phyloP scores from a whole-genome alignment of 2,113 vertebrate genomes.

The Nanorana parkeri region DNA sequence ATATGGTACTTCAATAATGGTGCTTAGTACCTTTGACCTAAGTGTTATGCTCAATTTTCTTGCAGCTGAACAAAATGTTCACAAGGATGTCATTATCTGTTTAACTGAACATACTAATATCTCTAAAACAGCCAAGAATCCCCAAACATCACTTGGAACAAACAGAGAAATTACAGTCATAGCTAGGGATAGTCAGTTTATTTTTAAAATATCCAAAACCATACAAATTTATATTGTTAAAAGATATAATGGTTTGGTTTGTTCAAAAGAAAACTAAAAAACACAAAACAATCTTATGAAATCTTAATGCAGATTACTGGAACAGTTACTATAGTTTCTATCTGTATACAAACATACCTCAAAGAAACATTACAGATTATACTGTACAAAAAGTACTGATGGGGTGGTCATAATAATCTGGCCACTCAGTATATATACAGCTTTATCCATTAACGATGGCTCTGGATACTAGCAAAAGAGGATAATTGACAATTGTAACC shows the following conservation, averaged over 20 bases:
- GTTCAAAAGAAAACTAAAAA: background rate
- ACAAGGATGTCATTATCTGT: constrained; percentile 11
- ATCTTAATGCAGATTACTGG: background rate
- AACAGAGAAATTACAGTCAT: background rate
- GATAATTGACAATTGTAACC: too few species aligned
- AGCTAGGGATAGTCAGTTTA: background rate
- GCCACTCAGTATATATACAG: too few species aligned
- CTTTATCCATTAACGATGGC: too few species aligned
- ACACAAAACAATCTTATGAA: background rate
- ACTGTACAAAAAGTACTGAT: too few species aligned
- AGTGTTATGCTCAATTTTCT: background rate
- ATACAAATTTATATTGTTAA: background rate
- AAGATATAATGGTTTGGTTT: background rate
- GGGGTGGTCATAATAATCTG: too few species aligned
- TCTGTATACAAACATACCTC: background rate
- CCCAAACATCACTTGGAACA: background rate
- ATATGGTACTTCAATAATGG: background rate
- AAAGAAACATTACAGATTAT: background rate
- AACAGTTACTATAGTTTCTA: background rate
- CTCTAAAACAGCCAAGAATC: background rate
- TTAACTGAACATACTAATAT: background rate
- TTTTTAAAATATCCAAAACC: background rate
- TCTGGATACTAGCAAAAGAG: too few species aligned
- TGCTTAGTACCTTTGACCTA: background rate
- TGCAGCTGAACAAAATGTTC: constrained; percentile 20